phyloP scores from a whole-genome alignment of 2,113 vertebrate species.

The Hippolais icterina region DNA sequence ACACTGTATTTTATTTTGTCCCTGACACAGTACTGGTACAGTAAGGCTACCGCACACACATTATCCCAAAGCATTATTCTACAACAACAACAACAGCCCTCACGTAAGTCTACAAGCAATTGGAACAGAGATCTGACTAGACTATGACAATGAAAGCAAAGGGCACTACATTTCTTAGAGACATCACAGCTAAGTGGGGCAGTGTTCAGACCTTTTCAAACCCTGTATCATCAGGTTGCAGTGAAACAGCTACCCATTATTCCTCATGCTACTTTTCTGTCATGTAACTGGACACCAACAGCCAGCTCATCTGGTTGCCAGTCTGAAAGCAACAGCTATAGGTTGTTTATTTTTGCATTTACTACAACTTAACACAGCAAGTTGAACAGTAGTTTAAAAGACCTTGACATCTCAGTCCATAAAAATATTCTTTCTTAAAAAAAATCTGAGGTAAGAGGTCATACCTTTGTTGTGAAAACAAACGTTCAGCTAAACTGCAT shows the following conservation, averaged over 20 bases:
- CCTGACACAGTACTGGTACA: neutral
- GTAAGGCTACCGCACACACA: neutral
- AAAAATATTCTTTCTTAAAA: neutral
- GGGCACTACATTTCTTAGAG: neutral
- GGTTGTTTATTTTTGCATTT: neutral
- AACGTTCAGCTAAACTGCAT: neutral
- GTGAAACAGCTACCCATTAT: slow-evolving; percentile 30
- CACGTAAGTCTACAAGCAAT: neutral
- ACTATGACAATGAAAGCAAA: neutral
- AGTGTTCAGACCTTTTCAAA: slow-evolving; percentile 31
- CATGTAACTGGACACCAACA: neutral
- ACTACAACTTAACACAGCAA: neutral
- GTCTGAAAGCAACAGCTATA: neutral
- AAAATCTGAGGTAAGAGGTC: neutral
- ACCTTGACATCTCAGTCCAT: neutral
- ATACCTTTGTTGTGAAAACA: neutral
- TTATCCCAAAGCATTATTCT: slow-evolving; percentile 18
- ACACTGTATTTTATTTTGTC: neutral
- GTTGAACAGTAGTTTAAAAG: neutral
- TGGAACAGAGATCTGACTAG: neutral
- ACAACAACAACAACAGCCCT: neutral
- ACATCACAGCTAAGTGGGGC: slow-evolving; percentile 16
- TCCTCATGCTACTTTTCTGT: neutral
- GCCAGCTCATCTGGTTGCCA: neutral
- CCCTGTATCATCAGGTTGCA: slow-evolving; percentile 49